Evolutionary conservation across 2,888 invertebrate species (phyloP).

Genomic region (Nemapogon koenigi): DNA sequence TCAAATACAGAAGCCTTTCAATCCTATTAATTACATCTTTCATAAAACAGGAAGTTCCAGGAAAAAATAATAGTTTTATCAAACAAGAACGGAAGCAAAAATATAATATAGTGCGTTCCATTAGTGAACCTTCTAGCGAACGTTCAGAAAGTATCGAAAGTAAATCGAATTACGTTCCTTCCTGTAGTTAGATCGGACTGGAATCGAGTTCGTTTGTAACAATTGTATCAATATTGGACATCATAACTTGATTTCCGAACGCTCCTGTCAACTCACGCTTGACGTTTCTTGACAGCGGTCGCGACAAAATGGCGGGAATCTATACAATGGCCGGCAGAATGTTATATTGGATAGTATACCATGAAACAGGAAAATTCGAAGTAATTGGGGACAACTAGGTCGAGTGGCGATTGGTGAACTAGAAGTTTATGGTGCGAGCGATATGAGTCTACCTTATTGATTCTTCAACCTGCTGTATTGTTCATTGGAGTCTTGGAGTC

Average conservation of each 20-base stretch:
- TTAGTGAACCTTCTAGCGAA: too few relatives aligned
- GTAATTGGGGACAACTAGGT: not conserved
- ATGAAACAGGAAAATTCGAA: not conserved
- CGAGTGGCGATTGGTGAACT: too few relatives aligned
- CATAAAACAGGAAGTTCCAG: too few relatives aligned
- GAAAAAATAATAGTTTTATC: too few relatives aligned
- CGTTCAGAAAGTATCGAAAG: constrained; percentile 30
- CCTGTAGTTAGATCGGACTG: constrained; percentile 16
- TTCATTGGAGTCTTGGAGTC: too few relatives aligned
- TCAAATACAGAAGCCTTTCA: too few relatives aligned
- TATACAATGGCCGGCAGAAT: constrained; percentile 1
- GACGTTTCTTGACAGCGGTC: constrained; percentile 22
- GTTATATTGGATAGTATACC: not conserved
- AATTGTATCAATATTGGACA: constrained; percentile 56
- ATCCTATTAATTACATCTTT: too few relatives aligned
- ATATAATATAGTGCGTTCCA: too few relatives aligned
- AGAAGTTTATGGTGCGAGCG: too few relatives aligned
- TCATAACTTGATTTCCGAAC: constrained; percentile 46
- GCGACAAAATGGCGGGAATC: constrained; percentile 24
- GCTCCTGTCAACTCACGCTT: constrained; percentile 30
- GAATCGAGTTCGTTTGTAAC: constrained; percentile 34
- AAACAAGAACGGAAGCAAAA: too few relatives aligned
- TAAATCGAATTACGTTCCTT: constrained; percentile 38
- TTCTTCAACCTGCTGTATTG: too few relatives aligned
- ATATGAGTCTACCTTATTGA: too few relatives aligned